These are phyloP conservation scores for Cosmia pyralina DNA, from an alignment of 2,888 invertebrate genomes.

Conservation along the genomic window DNA sequence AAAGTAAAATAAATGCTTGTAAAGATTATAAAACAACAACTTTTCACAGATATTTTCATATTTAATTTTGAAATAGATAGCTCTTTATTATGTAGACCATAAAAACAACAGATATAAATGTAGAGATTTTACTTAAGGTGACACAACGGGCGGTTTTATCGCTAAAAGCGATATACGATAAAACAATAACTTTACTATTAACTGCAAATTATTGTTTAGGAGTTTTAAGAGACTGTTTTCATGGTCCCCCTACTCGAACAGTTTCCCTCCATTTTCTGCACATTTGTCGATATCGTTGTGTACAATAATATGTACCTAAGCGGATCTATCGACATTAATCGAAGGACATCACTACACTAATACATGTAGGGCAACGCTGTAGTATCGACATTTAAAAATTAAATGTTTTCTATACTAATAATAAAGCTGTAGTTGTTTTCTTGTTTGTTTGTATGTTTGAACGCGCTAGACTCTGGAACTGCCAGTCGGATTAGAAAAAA, in stretches of 20 bases:
- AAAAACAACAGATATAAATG: too few relatives aligned
- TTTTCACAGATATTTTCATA: too few relatives aligned
- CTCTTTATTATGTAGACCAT: not conserved
- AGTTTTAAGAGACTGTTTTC: not conserved
- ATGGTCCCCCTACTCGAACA: constrained; percentile 6
- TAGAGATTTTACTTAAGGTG: too few relatives aligned
- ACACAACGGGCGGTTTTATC: too few relatives aligned
- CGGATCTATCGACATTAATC: constrained; percentile 31
- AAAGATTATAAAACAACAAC: too few relatives aligned
- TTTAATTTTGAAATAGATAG: too few relatives aligned
- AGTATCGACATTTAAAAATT: not conserved
- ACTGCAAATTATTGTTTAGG: not conserved
- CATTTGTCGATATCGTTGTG: constrained; percentile 17
- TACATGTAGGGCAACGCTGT: constrained; percentile 8
- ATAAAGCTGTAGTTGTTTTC: too few relatives aligned
- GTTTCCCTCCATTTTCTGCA: constrained; percentile 26
- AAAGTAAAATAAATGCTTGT: too few relatives aligned
- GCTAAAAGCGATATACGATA: not conserved
- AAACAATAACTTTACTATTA: not conserved
- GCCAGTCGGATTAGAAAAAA: too few relatives aligned
- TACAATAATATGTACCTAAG: constrained; percentile 27
- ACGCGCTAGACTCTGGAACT: too few relatives aligned
- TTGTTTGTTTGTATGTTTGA: too few relatives aligned
- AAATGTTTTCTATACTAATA: too few relatives aligned
- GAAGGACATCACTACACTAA: constrained; percentile 26